A percentile compares a stretch with the other conserved stretches of the same genome.
phyloP scores from a whole-genome alignment of 2,888 invertebrate species.

The Acronicta leporina region DNA sequence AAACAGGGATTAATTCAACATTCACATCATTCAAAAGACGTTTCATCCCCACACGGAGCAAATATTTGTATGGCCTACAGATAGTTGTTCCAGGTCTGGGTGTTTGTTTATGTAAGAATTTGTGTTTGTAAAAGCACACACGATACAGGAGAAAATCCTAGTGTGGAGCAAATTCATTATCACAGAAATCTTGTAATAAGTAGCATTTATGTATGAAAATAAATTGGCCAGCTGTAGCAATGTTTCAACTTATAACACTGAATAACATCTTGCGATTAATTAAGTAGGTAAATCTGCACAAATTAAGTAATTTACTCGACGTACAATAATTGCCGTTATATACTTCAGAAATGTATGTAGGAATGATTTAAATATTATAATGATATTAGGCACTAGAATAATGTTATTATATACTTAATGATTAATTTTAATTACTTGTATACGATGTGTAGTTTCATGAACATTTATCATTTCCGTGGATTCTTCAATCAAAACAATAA shows the following conservation, averaged over 20 bases:
- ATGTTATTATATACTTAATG: conserved; percentile 25
- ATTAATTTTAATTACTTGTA: conserved; percentile 38
- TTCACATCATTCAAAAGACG: too few relatives aligned
- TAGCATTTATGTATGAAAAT: background rate
- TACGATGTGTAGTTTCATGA: conserved; percentile 52
- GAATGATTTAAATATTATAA: conserved; percentile 39
- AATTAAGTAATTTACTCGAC: conserved; percentile 31
- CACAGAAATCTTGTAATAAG: too few relatives aligned
- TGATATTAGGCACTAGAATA: too few relatives aligned
- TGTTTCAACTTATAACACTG: conserved; percentile 14
- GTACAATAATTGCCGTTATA: conserved; percentile 52
- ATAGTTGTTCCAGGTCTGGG: too few relatives aligned
- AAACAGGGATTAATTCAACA: too few relatives aligned
- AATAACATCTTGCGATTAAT: conserved; percentile 18
- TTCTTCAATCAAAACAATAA: conserved; percentile 65
- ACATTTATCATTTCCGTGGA: conserved; percentile 61
- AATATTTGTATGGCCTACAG: too few relatives aligned
- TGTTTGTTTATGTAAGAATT: too few relatives aligned
- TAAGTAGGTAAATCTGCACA: conserved; percentile 17
- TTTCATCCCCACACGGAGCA: too few relatives aligned
- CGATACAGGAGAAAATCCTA: too few relatives aligned
- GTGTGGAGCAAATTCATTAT: too few relatives aligned
- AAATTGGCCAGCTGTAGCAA: conserved; percentile 2
- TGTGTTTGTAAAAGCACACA: too few relatives aligned
- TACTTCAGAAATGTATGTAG: conserved; percentile 24